Base-by-base conservation (phyloP, 2,797 vertebrate species). In the Gymnoscopelus microlampas region DNA sequence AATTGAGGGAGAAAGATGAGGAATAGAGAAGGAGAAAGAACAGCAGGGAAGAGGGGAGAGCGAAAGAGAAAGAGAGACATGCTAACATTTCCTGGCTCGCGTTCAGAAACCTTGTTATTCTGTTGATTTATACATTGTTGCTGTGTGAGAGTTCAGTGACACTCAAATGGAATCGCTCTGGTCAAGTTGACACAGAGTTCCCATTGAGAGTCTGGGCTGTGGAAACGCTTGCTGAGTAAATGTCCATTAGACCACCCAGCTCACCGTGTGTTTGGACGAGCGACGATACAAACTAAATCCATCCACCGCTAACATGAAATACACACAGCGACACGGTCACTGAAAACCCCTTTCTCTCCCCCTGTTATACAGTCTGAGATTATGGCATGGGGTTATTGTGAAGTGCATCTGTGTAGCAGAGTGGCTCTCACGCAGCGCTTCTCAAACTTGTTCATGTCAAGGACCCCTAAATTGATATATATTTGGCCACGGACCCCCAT, bases 1-100 rank as follows among this genome's bases (percentile, higher is more conserved):
- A 44, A 44, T 44, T 44, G 8, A 66, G 9, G 29, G 59, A 35
- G 13, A 59, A 57, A 69, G 54, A 63, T 71, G 65, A 53, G 53
- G 71, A 59, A 51, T 64, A 63, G 51, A 56, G 58, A n/a, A 53
- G 63, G 57, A 68, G 15, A 51, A 47, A 29, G 69, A 61, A 11
- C 35, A 66, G 35, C 54, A 63, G 66, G 11, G 49, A 14, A 3
- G 35, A n/a, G 29, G 57, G 55, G 61, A 54, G 48, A 50, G 53
- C 6, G 48, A 35, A n/a, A 65, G 26, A 66, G 63, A 66, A 1
- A 56, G 53, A 57, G n/a, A 66, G 53, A 57, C 11, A 66, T 51
- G 12, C 13, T 15, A 51, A 14, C 50, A 51, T 51, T 51, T 51
- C n/a, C 14, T 51, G 12, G 50, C 50, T 51, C 14, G 12, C 50